These are phyloP conservation scores for Oncopeltus fasciatus DNA, from an alignment of 1,140 invertebrate species.

Conservation along the genomic window DNA sequence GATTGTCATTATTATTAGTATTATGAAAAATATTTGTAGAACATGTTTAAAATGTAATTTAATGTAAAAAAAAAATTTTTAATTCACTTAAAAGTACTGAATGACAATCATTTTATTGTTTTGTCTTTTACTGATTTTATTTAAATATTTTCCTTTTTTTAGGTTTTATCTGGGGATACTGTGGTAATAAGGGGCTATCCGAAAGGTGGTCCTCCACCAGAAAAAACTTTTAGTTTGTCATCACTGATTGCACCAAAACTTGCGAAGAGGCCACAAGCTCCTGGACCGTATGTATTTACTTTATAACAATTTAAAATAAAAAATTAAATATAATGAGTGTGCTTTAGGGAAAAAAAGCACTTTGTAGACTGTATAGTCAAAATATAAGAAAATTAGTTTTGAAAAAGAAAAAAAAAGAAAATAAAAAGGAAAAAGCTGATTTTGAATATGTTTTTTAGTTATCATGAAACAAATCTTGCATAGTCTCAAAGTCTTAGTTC, in stretches of 20 bases:
- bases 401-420: too few species aligned
- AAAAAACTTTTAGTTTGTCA: slow-evolving; percentile 77
- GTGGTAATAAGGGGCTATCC: slow-evolving; percentile 69
- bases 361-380: too few species aligned
- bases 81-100: background rate
- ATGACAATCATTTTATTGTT: background rate
- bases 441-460: too few species aligned
- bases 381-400: too few species aligned
- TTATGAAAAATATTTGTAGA: background rate
- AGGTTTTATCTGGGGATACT: slow-evolving; percentile 83
- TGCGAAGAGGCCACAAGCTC: slow-evolving; percentile 35
- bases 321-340: too few species aligned
- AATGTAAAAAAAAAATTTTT: background rate
- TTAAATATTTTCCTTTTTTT: slow-evolving; percentile 22
- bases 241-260: slow-evolving; percentile 85
- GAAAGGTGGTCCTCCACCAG: slow-evolving; percentile 70
- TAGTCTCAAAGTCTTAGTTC: too few species aligned
- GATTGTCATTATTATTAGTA: background rate
- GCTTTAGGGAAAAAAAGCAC: too few species aligned
- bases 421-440: too few species aligned
- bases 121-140: too few species aligned
- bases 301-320: too few species aligned
- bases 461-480: too few species aligned
- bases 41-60: background rate
- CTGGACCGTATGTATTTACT: slow-evolving; percentile 38